Evolutionary conservation across 2,888 invertebrate genomes (phyloP).

Genomic region (Drepana falcataria): DNA sequence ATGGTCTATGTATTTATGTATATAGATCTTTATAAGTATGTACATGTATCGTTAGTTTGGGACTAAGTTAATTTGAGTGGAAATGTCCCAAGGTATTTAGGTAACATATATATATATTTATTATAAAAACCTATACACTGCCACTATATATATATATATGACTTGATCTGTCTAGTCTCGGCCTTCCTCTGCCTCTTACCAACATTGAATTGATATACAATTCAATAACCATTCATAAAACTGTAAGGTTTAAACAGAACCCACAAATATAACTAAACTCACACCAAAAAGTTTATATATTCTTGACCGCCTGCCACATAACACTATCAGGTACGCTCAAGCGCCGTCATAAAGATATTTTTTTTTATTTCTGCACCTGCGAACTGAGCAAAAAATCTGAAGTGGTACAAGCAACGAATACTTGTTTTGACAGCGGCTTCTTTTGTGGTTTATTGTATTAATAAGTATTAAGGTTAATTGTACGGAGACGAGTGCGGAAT

Average conservation of each 20-base stretch:
- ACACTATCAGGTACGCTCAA: constrained; percentile 35
- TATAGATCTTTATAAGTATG: no score
- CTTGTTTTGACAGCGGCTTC: constrained; percentile 68
- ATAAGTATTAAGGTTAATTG: constrained; percentile 31
- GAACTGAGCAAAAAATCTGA: constrained; percentile 42
- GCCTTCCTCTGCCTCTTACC: no score
- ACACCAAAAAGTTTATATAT: neutral
- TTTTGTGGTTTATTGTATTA: constrained; percentile 40
- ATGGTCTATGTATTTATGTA: no score
- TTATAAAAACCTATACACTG: no score
- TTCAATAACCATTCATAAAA: no score
- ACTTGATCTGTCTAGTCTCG: no score
- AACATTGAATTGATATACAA: no score
- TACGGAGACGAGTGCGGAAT: constrained; percentile 30
- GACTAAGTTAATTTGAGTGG: no score
- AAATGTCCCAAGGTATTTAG: no score
- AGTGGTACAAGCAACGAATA: constrained; percentile 31
- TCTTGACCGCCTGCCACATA: constrained; percentile 13
- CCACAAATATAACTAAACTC: neutral
- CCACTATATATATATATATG: no score
- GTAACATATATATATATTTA: no score
- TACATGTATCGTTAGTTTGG: no score
- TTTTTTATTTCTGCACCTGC: constrained; percentile 61
- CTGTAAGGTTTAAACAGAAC: neutral
- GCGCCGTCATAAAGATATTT: constrained; percentile 65